Conservation (phyloP, 2,888 invertebrate species). For the Brenthis hecate region DNA sequence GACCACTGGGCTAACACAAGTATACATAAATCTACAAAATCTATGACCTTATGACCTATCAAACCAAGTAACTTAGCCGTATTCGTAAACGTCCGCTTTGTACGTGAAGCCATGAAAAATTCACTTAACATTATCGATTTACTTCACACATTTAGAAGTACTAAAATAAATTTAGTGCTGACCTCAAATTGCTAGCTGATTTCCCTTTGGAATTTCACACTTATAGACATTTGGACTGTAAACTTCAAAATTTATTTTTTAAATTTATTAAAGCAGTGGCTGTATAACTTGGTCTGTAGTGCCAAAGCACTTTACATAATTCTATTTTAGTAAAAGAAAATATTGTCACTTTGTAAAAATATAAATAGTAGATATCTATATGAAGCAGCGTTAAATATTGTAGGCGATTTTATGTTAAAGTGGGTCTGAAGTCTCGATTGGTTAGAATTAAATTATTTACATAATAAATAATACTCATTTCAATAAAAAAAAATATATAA, state of each 20-base stretch:
- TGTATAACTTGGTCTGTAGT: background rate
- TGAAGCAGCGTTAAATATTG: no score
- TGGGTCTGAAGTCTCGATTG: no score
- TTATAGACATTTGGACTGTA: background rate
- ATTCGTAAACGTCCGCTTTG: background rate
- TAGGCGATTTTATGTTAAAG: no score
- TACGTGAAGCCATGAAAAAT: background rate
- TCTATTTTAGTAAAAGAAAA: background rate
- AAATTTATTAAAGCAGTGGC: background rate
- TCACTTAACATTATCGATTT: background rate
- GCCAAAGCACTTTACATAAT: background rate
- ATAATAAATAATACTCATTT: no score
- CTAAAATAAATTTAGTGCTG: constrained; percentile 2
- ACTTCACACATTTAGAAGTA: background rate
- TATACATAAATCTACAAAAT: no score
- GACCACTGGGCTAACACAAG: no score
- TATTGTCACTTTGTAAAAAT: background rate
- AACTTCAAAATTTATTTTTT: background rate
- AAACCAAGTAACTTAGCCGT: no score
- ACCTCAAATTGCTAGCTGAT: constrained; percentile 5
- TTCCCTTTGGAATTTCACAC: background rate
- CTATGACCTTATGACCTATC: no score
- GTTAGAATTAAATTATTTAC: no score
- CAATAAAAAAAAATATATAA: no score
- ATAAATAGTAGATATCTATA: no score